These are phyloP conservation scores for Micromussa lordhowensis DNA, from an alignment of 92 coral and sea anemone species.

Conservation along the genomic window DNA sequence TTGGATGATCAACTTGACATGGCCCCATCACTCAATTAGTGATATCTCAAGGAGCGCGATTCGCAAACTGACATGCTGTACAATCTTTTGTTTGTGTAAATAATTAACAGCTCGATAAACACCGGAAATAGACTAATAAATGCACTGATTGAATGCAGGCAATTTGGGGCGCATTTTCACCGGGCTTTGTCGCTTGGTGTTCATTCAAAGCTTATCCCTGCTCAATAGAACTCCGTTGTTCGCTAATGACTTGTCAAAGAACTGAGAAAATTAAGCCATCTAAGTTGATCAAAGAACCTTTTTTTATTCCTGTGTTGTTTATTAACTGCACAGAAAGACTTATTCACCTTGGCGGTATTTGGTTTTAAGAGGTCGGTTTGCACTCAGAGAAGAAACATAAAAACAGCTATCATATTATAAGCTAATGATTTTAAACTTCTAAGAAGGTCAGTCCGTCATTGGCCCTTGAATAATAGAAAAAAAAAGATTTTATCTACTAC, in stretches of 20 bases:
- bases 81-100: constrained; percentile 81
- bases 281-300: not conserved
- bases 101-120: constrained; percentile 84
- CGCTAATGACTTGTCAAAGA: constrained; percentile 15
- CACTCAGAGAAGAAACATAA: not conserved
- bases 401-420: not conserved
- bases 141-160: constrained; percentile 53
- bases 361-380: not conserved
- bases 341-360: not conserved
- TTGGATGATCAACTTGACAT: constrained; percentile 73
- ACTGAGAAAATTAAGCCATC: constrained; percentile 7
- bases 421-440: not conserved
- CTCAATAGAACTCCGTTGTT: constrained; percentile 28
- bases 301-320: not conserved
- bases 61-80: constrained; percentile 72
- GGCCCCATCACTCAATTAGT: constrained; percentile 79
- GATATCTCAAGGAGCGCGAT: constrained; percentile 24
- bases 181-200: constrained; percentile 4
- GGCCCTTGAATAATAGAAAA: constrained; percentile 8
- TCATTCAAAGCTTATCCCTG: constrained; percentile 24
- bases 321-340: not conserved
- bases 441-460: not conserved
- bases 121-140: constrained; percentile 80
- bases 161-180: constrained; percentile 45
- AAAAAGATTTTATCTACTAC: constrained; percentile 36